A percentile compares a stretch with the other conserved stretches of the same genome.
These are phyloP conservation scores for Labeo rohita DNA, from an alignment of 2,113 vertebrate species.

Conservation along the genomic window DNA sequence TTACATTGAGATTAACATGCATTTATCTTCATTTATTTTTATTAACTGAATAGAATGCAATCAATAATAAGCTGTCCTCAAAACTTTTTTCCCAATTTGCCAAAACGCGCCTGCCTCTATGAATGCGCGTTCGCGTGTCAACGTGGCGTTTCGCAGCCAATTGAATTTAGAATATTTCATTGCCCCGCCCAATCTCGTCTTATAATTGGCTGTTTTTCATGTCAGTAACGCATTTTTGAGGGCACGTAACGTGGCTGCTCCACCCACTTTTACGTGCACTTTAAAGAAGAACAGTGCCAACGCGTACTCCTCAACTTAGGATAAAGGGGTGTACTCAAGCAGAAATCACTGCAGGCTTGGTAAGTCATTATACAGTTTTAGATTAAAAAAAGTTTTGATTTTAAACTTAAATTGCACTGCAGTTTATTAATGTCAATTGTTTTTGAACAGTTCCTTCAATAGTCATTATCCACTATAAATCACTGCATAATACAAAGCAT, in stretches of 20 bases:
- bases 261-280: slow-evolving; percentile 55
- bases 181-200: not conserved
- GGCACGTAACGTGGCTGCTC: not conserved
- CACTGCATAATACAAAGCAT: not conserved
- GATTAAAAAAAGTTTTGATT: not conserved
- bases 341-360: slow-evolving; percentile 40
- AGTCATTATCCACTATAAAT: not conserved
- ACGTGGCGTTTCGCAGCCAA: slow-evolving; percentile 80
- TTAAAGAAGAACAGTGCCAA: slow-evolving; percentile 71
- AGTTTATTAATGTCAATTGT: not conserved
- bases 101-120: not conserved
- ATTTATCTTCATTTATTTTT: not conserved
- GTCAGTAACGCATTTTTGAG: slow-evolving; percentile 52
- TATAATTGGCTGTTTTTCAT: not conserved
- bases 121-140: slow-evolving; percentile 68
- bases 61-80: not conserved
- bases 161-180: slow-evolving; percentile 37
- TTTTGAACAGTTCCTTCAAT: not conserved
- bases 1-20: not conserved
- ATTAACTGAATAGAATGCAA: not conserved
- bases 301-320: slow-evolving; percentile 56
- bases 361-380: slow-evolving; percentile 51
- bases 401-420: not conserved
- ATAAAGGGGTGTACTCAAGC: not conserved
- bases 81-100: slow-evolving; percentile 1